Conservation (phyloP, 2,797 vertebrate species). For the Platalea minor region DNA sequence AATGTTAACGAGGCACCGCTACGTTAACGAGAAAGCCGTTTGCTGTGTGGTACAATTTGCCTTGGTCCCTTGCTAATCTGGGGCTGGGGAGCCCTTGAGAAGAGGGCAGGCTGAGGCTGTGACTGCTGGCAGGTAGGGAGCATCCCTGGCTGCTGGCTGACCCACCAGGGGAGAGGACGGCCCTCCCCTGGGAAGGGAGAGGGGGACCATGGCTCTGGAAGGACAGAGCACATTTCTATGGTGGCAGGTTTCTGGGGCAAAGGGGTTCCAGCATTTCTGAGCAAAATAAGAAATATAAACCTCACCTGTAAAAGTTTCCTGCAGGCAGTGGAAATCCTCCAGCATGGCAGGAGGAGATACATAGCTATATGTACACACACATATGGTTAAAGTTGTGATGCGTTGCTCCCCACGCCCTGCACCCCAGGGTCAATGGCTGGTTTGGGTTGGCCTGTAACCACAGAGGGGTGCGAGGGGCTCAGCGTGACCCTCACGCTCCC, state of each 20-base stretch:
- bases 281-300: background rate
- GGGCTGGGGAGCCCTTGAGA: background rate
- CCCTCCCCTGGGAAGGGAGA: background rate
- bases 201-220: background rate
- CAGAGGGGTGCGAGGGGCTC: background rate
- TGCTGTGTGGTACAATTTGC: background rate
- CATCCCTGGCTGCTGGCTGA: background rate
- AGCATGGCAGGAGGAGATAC: background rate
- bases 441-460: background rate
- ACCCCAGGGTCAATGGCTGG: accelerated
- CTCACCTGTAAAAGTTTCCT: background rate
- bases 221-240: background rate
- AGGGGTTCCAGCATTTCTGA: background rate
- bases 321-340: background rate
- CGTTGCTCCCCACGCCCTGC: accelerated
- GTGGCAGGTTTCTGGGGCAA: background rate
- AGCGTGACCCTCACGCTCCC: accelerated
- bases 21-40: background rate
- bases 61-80: background rate
- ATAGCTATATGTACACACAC: accelerated
- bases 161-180: background rate
- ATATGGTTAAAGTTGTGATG: accelerated
- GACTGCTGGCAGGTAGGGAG: background rate
- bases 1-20: accelerated
- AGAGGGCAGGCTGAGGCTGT: background rate